Percentiles rank a stretch among this genome's conserved stretches.
These are phyloP conservation scores for Microcebus ravelobensis DNA, from an alignment of 2,113 vertebrate genomes.

Conservation along the genomic window DNA sequence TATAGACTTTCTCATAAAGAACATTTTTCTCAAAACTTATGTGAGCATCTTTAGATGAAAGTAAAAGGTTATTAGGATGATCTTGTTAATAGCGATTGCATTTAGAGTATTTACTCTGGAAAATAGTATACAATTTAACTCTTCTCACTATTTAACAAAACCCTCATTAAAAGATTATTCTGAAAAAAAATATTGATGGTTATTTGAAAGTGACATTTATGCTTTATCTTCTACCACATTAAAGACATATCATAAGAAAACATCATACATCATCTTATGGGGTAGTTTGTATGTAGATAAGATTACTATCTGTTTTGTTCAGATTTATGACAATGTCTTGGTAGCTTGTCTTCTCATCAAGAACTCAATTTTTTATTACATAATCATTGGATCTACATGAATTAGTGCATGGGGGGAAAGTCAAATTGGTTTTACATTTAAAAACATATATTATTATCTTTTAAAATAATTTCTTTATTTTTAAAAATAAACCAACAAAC, in stretches of 20 bases:
- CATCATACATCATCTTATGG: slow-evolving; percentile 67
- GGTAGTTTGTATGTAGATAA: slow-evolving; percentile 80
- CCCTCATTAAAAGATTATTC: slow-evolving; percentile 72
- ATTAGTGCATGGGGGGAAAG: slow-evolving; percentile 52
- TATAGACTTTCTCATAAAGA: neutral
- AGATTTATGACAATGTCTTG: slow-evolving; percentile 78
- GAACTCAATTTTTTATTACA: slow-evolving; percentile 78
- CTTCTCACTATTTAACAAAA: slow-evolving; percentile 70
- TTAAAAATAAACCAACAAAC: neutral
- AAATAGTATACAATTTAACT: neutral
- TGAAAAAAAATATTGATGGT: slow-evolving; percentile 70
- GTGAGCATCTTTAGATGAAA: neutral
- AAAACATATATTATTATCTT: neutral
- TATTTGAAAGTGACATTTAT: slow-evolving; percentile 68
- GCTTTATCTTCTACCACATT: slow-evolving; percentile 67
- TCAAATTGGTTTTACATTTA: slow-evolving; percentile 68
- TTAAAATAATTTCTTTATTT: neutral
- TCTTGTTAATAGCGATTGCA: neutral
- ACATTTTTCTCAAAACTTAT: neutral
- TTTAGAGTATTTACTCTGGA: slow-evolving; percentile 23
- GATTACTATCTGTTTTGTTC: slow-evolving; percentile 69
- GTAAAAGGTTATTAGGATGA: neutral
- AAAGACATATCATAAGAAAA: slow-evolving; percentile 75
- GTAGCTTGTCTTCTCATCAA: slow-evolving; percentile 68
- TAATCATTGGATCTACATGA: slow-evolving; percentile 67